Evolutionary conservation across 1,140 invertebrate genomes (phyloP), one percentile per base, ranked within the genome.

Genomic region (Gyrodactylus bullatarudis): DNA sequence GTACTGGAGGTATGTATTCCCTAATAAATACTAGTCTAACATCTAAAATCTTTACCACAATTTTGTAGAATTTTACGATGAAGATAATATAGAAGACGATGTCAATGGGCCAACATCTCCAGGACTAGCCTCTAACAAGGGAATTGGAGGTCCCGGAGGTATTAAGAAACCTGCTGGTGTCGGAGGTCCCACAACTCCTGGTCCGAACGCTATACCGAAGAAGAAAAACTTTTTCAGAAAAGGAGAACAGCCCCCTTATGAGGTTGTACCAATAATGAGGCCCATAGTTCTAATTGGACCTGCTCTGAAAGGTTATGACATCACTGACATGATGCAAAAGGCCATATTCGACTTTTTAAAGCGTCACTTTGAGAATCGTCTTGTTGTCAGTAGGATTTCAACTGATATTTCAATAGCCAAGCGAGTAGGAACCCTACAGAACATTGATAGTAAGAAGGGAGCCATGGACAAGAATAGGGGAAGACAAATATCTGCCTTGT

Each of bases 281-380:
- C 95, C 92, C 23, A 91, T 99, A 26, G 92, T 99, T 54, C 84
- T 99, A 75, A 92, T 99, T 75, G 95, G 95, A 74, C 95, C 95
- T 74, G 96, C 92, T 73, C 85, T 99, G 75, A 99, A 99, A 79
- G 84, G 94, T 75, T 98, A 98, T 83, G 93, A 98, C 83, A 93
- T 99, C 74, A 99, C 95, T 34, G 95, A 99, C 80, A 98, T 99
- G 94, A 98, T 99, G 94, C 94, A 98, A 82, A 98, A 98, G 83
- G 94, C 94, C 74, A 86, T 99, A 76, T 98, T 99, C 82, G 94
- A 99, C 83, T 98, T 90, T 83, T 84, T 99, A 73, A 97, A 97
- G 82, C 90, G 94, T 82, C 85, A 87, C 74, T 98, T 97, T 81
- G 90, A 94, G 83, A 89, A 89, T 81, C 1, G 70, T n/a, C 20